phyloP scores from a whole-genome alignment of 2,797 vertebrate genomes.

The Notolabrus celidotus region DNA sequence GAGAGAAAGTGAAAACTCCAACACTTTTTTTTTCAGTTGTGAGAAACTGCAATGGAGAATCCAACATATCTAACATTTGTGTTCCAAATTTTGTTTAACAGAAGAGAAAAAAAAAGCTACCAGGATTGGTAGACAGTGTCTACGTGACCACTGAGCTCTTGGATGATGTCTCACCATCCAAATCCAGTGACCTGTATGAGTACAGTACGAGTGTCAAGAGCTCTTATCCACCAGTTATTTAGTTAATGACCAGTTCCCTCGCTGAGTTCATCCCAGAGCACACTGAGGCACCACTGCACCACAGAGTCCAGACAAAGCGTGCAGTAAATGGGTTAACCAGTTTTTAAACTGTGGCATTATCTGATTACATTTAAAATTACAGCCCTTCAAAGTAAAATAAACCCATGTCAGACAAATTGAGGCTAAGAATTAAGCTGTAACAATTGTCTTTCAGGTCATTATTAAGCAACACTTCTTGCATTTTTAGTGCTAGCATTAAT shows the following conservation, averaged over 20 bases:
- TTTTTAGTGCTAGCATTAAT: not conserved
- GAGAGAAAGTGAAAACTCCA: too few species aligned
- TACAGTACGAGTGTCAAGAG: not conserved
- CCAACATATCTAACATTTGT: too few species aligned
- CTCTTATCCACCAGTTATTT: conserved; percentile 5
- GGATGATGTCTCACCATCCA: too few species aligned
- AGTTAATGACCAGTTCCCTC: conserved; percentile 11
- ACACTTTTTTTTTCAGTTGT: too few species aligned
- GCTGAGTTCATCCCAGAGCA: not conserved
- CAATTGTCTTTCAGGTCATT: not conserved
- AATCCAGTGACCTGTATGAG: conserved; percentile 18
- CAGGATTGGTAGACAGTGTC: not conserved
- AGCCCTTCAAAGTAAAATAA: not conserved
- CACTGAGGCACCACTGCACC: not conserved
- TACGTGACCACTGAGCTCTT: conserved; percentile 19
- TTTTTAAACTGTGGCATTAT: not conserved
- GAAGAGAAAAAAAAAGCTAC: too few species aligned
- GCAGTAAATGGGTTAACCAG: not conserved
- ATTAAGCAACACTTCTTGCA: not conserved
- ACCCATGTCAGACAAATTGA: not conserved
- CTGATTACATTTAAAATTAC: not conserved
- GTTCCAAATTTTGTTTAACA: too few species aligned
- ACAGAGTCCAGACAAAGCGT: not conserved
- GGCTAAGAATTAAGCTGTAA: not conserved
- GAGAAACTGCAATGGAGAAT: too few species aligned